These are phyloP conservation scores for Apantesis nais DNA, from an alignment of 2,888 invertebrate genomes.

Conservation along the genomic window DNA sequence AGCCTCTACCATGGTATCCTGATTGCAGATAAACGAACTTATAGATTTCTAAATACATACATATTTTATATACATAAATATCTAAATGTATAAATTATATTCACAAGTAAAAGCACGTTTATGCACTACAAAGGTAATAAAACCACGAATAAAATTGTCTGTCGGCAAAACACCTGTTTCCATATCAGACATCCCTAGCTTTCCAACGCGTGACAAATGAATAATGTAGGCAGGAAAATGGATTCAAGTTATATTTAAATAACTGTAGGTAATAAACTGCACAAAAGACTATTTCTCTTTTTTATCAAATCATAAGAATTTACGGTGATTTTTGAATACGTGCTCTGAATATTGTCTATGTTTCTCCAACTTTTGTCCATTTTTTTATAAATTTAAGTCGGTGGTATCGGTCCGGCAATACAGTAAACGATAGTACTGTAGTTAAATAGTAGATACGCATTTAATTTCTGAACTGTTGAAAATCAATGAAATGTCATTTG, in stretches of 20 bases:
- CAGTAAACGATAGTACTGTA: too few species aligned
- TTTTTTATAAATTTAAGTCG: not conserved
- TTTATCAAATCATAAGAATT: conserved; percentile 23
- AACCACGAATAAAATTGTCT: not conserved
- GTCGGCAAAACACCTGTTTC: conserved; percentile 3
- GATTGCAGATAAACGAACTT: too few species aligned
- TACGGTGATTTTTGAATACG: conserved; percentile 16
- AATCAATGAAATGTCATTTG: not conserved
- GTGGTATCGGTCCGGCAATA: too few species aligned
- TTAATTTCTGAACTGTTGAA: not conserved
- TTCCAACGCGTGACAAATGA: conserved; percentile 19
- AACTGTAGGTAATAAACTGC: conserved; percentile 27
- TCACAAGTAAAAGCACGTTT: not conserved
- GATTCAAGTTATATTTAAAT: conserved; percentile 23
- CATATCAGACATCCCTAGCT: conserved; percentile 10
- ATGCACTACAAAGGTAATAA: not conserved
- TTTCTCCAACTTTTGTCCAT: conserved; percentile 14
- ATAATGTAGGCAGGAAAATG: conserved; percentile 19
- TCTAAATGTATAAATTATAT: not conserved
- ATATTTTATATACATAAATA: too few species aligned
- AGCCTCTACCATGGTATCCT: too few species aligned
- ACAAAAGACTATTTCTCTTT: conserved; percentile 24
- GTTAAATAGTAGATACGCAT: not conserved
- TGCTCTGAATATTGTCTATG: conserved; percentile 18
- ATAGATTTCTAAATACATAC: too few species aligned